Percentiles rank a stretch among this genome's conserved stretches.
These are phyloP conservation scores for Drosophila kuntzei DNA, from an alignment of 2,888 invertebrate species.

Conservation along the genomic window DNA sequence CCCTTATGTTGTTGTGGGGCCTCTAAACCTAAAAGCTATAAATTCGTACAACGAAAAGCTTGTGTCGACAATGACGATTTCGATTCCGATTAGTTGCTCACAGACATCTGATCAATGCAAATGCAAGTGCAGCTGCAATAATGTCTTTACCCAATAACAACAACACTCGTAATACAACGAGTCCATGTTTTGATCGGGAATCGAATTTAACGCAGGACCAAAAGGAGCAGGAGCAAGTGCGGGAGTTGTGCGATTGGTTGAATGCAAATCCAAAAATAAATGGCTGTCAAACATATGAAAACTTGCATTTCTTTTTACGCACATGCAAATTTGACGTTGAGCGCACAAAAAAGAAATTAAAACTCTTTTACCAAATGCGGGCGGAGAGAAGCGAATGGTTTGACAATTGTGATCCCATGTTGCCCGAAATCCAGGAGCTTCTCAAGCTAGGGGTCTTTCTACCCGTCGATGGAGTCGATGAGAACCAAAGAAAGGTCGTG, in stretches of 20 bases:
- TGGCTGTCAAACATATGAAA: conserved; percentile 85
- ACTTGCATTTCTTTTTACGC: conserved; percentile 87
- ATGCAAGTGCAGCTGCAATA: conserved; percentile 25
- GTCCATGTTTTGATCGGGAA: conserved; percentile 44
- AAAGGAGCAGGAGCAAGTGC: conserved; percentile 49
- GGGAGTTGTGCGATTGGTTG: conserved; percentile 84
- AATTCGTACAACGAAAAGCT: conserved; percentile 36
- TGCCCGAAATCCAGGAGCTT: conserved; percentile 87
- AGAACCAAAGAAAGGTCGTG: conserved; percentile 87
- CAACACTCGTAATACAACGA: conserved; percentile 4
- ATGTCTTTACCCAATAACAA: neutral
- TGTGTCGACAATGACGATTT: conserved; percentile 7
- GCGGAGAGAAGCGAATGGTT: conserved; percentile 88
- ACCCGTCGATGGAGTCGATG: conserved; percentile 86
- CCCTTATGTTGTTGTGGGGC: conserved; percentile 1
- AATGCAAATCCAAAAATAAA: conserved; percentile 84
- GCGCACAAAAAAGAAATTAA: conserved; percentile 87
- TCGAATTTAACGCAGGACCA: conserved; percentile 29
- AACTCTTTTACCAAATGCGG: conserved; percentile 87
- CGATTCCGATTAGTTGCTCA: conserved; percentile 35
- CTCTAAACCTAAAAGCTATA: conserved; percentile 20
- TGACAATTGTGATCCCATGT: conserved; percentile 87
- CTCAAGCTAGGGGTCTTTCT: conserved; percentile 88
- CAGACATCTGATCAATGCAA: conserved; percentile 45
- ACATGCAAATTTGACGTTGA: conserved; percentile 88